Base-by-base conservation (phyloP, 2,113 vertebrate species). In the Hystrix cristata region DNA sequence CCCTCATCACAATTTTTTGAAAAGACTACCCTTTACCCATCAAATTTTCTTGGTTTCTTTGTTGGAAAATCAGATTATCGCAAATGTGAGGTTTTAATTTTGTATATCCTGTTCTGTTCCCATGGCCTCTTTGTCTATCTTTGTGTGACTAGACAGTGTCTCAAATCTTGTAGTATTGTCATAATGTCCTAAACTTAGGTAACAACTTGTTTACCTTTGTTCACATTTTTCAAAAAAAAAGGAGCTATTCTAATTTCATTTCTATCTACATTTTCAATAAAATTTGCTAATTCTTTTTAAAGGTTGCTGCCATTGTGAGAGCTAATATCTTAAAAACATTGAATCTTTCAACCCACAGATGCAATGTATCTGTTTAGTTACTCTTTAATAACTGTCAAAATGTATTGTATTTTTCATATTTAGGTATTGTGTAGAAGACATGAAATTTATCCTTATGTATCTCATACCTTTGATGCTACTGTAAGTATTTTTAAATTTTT, bases 401-500 rank as follows among this genome's bases (percentile, higher is more conserved):
- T 51, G 8, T 11, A 34, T 48, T 80, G 21, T 60, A 51, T 27
- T 69, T 82, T 81, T 82, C 53, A 82, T 48, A 65, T 85, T 7
- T 16, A 94, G 23, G 25, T 18, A 31, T 57, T 62, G 64, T 1
- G 19, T 23, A 34, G 55, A n/a, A 64, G 48, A 69, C 87, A 10
- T 59, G 79, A 85, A 85, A 85, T 34, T 62, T 62, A 53, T 31
- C 31, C 27, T 14, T 14, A n/a, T 67, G 5, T 67, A 74, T 69
- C 91, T 82, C 64, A 48, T 67, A 76, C 29, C 69, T 86, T 55
- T 95, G 74, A 84, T 84, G 15, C 31, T 57, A 19, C 51, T 64
- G 1, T 64, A 87, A 95, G 53, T 19, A 92, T 48, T 82, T 95
- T 16, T 12, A 48, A 51, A 95, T 43, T 59, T 91, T 71, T 31